Evolutionary conservation across 2,113 vertebrate species (phyloP), one percentile per base, ranked within the genome.

Genomic region (Cinclus cinclus): DNA sequence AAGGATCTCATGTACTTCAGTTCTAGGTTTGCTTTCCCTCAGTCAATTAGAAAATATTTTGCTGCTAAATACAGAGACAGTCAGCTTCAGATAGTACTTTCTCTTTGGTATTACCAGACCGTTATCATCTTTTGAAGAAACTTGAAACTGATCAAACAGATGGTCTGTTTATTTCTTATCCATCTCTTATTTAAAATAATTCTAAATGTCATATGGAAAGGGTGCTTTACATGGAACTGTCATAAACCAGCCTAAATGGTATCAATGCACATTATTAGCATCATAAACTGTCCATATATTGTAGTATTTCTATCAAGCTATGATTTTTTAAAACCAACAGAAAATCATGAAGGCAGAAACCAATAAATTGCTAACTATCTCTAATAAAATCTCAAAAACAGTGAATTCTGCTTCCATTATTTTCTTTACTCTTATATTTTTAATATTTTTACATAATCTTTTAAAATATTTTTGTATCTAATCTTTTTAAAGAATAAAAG

Each of bases 171-270:
- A 46, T 23, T 82, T 69, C 41, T 69, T 69, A 80, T 64, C 60
- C 11, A n/a, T 30, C 60, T 74, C 75, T 95, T 77, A 94, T 59
- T 89, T 68, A 15, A 15, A 59, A 44, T 24, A 8, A 65, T 65
- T 96, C 88, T 74, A 86, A 92, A 95, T 52, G 63, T 87, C 77
- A 56, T 47, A 83, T 15, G 52, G 69, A 65, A 92, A 96, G 33
- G 42, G 41, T 31, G 31, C 8, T 86, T 79, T 67, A 85, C 1
- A 5, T 76, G 69, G 81, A 69, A 79, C 47, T 78, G 35, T n/a
- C 64, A 92, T 39, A 88, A 92, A 79, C 12, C 21, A 88, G 49
- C 15, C 44, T 89, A 92, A 95, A 97, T 64, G 19, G 63, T 68
- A 79, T 68, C 49, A 87, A 22, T 92, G 80, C 64, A 95, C 63